phyloP scores from a whole-genome alignment of 2,888 invertebrate genomes.

The Bugula neritina region DNA sequence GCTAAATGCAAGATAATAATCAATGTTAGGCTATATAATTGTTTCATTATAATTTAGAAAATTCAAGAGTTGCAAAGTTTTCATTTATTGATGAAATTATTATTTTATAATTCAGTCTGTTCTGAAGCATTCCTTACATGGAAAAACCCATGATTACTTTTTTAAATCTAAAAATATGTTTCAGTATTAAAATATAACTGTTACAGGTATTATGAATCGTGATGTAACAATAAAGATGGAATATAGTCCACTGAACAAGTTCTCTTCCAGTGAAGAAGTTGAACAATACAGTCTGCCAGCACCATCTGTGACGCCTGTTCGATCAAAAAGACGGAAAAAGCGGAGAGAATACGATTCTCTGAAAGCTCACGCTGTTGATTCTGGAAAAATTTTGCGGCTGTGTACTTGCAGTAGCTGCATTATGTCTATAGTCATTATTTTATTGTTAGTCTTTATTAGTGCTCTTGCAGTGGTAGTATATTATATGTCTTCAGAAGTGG shows the following conservation, averaged over 20 bases:
- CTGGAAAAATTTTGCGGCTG: no score
- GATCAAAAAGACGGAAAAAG: slow-evolving; percentile 8
- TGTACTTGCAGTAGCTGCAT: background rate
- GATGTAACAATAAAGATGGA: background rate
- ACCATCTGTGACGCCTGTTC: background rate
- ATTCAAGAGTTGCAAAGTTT: no score
- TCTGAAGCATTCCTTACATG: no score
- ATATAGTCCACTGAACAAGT: slow-evolving; percentile 17
- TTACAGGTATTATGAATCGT: no score
- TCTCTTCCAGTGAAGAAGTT: slow-evolving; percentile 5
- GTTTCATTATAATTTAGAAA: no score
- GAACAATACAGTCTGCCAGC: slow-evolving; percentile 16
- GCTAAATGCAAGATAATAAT: no score
- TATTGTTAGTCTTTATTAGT: background rate
- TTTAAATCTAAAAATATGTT: no score
- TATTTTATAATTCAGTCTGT: no score
- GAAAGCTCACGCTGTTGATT: background rate
- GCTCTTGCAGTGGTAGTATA: background rate
- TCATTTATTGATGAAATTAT: no score
- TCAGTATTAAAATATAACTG: no score
- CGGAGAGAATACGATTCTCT: slow-evolving; percentile 12
- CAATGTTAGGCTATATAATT: no score
- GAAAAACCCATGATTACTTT: no score
- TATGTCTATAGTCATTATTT: background rate
- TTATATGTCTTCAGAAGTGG: background rate